Conservation (phyloP, 2,888 invertebrate genomes). For the Hesperia comma region DNA sequence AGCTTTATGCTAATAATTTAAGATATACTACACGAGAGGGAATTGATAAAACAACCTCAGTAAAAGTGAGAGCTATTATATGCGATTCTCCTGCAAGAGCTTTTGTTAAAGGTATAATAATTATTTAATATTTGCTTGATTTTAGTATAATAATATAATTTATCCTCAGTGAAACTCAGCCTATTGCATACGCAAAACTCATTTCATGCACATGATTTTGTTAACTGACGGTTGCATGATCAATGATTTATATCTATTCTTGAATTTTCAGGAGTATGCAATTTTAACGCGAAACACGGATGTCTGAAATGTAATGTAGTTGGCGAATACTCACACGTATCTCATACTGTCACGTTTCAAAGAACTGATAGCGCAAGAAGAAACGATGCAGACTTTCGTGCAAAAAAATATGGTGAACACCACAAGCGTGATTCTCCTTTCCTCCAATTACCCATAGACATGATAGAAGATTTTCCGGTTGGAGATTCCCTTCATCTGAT, state of each 20-base stretch:
- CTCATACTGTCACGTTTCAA: constrained; percentile 29
- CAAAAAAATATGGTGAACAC: constrained; percentile 27
- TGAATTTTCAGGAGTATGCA: not conserved
- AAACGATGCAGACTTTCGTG: constrained; percentile 30
- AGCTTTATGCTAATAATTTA: constrained; percentile 16
- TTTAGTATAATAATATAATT: not conserved
- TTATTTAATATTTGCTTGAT: constrained; percentile 2
- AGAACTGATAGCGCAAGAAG: constrained; percentile 3
- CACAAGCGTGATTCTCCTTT: constrained; percentile 38
- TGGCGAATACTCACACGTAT: too few species aligned
- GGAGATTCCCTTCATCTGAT: constrained; percentile 43
- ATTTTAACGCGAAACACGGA: too few species aligned
- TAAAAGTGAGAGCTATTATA: constrained; percentile 27
- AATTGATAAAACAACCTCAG: too few species aligned
- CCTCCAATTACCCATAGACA: constrained; percentile 40
- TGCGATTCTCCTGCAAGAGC: constrained; percentile 40
- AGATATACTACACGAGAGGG: not conserved
- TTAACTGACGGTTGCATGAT: not conserved
- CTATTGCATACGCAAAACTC: not conserved
- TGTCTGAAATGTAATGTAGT: too few species aligned
- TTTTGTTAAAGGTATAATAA: too few species aligned
- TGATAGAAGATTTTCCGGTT: constrained; percentile 44
- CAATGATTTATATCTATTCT: constrained; percentile 9
- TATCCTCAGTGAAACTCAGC: constrained; percentile 1
- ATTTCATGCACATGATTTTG: not conserved